Conservation (phyloP, 2,113 vertebrate genomes). For the Callopanchax toddi region DNA sequence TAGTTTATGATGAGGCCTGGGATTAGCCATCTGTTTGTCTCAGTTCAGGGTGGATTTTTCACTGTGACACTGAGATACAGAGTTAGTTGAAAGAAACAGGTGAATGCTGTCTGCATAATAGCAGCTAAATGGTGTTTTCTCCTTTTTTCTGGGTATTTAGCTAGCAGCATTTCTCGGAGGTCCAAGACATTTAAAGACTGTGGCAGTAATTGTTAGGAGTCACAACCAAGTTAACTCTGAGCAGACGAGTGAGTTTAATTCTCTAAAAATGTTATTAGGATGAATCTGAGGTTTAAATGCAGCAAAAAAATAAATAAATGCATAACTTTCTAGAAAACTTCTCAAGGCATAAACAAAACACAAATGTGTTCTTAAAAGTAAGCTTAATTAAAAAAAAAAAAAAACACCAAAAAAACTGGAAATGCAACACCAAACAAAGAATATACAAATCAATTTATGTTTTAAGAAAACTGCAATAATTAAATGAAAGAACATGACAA, state of each 20-base stretch:
- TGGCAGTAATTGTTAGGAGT: not conserved
- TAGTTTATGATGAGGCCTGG: not conserved
- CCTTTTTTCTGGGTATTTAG: not conserved
- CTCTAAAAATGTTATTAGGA: too few species aligned
- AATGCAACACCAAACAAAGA: too few species aligned
- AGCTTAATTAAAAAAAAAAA: not conserved
- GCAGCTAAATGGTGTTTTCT: not conserved
- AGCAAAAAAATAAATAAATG: too few species aligned
- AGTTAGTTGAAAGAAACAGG: not conserved
- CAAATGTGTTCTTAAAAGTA: not conserved
- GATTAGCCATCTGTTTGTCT: not conserved
- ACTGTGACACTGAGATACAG: conserved; percentile 1
- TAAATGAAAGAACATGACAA: too few species aligned
- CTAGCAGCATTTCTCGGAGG: not conserved
- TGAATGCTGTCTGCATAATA: not conserved
- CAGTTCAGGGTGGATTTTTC: conserved; percentile 4
- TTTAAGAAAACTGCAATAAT: too few species aligned
- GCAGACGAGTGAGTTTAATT: too few species aligned
- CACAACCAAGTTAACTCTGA: too few species aligned
- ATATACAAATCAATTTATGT: too few species aligned
- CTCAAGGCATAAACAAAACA: not conserved
- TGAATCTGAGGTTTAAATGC: too few species aligned
- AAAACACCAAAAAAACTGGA: too few species aligned
- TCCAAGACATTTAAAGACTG: not conserved
- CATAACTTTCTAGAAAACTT: too few species aligned